phyloP scores from a whole-genome alignment of 2,113 vertebrate genomes.

The Grantiella picta region DNA sequence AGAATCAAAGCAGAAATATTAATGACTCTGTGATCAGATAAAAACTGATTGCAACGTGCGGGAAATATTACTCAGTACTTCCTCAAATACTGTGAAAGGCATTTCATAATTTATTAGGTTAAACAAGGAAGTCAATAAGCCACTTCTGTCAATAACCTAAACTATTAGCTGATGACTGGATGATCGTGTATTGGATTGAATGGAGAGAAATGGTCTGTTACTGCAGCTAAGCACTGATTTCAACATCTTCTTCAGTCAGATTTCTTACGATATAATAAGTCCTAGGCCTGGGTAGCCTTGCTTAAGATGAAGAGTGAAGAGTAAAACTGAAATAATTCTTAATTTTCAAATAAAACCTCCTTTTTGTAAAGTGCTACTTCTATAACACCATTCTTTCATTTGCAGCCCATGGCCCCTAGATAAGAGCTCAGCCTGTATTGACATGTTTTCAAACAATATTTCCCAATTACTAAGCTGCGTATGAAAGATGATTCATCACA shows the following conservation, averaged over 20 bases:
- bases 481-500: conserved; percentile 4
- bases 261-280: background rate
- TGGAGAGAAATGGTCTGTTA: background rate
- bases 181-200: background rate
- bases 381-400: background rate
- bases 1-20: background rate
- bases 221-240: background rate
- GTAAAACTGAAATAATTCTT: conserved; percentile 16
- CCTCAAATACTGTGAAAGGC: background rate
- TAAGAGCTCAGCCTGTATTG: conserved; percentile 10
- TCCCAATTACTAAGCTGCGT: conserved; percentile 1
- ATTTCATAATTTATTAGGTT: conserved; percentile 5
- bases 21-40: background rate
- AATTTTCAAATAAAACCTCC: background rate
- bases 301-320: background rate
- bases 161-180: background rate
- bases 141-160: background rate
- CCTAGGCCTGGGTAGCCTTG: background rate
- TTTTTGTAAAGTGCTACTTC: conserved; percentile 16
- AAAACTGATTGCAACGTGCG: background rate
- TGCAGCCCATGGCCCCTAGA: background rate
- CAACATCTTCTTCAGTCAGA: background rate
- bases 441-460: conserved; percentile 38
- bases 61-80: background rate
- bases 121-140: conserved; percentile 9